Base-by-base conservation (phyloP, 1,140 invertebrate species). In the Ceratosolen solmsi region DNA sequence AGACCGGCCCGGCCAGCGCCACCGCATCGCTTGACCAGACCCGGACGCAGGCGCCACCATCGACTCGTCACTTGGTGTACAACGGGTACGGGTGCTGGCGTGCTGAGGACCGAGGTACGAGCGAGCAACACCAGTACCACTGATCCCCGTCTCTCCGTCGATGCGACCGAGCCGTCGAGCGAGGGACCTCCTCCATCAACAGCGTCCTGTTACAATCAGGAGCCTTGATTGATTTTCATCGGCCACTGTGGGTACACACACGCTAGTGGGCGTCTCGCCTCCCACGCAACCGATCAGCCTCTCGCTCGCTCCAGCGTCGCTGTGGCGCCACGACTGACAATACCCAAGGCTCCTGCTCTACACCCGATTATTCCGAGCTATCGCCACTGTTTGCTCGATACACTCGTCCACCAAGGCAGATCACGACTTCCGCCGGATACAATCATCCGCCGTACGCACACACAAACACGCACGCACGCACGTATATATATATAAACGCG, bases 141-240 rank as follows among this genome's bases (percentile, higher is more conserved):
- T 58, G 22, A 58, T 17, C 54, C 54, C 17, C 54, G 9, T 17
- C 54, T 5, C 54, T 22, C 54, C 54, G 17, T 5, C 22, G 22
- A 13, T 58, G 54, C 22, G 20, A 9, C 54, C 54, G 8, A 17
- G 20, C 54, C 17, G 5, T 17, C 15, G 20, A 22, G 22, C 17
- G 27, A 22, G 13, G 3, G 1, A 1, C 27, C n/a, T n/a, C n/a
- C n/a, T n/a, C n/a, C 15, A 88, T 88, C 86, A 89, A 89, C 87
- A 89, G 75, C 84, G 82, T 82, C 84, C 70, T 80, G 82, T 79
- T 84, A 89, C 86, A n/a, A n/a, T n/a, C n/a, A 89, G 81, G 84
- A 85, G 84, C 85, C 86, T 79, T 87, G 88, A 89, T 90, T 90
- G 89, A 89, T 88, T 89, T 78, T 83, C 80, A 75, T 82, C 72